Conservation (phyloP, 1,140 invertebrate species). For the Lepidurus packardi region DNA sequence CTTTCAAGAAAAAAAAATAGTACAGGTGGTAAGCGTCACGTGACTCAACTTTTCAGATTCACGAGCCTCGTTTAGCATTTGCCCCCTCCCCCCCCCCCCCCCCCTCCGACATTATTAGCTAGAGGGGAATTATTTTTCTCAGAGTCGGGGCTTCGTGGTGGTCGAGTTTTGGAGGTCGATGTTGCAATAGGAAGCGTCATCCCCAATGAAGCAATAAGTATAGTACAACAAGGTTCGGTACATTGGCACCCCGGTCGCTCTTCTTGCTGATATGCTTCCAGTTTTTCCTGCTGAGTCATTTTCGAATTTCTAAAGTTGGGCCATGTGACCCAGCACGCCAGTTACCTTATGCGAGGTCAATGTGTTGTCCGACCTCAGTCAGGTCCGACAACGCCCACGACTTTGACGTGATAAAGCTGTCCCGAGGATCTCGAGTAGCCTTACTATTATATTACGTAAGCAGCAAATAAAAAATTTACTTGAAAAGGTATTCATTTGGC, state of each 20-base stretch:
- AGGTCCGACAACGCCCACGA: neutral
- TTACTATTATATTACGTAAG: neutral
- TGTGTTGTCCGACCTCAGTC: neutral
- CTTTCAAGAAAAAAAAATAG: neutral
- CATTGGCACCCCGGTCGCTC: neutral
- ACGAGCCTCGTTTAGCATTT: too few species aligned
- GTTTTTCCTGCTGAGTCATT: conserved; percentile 18
- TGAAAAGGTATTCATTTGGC: too few species aligned
- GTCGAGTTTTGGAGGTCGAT: neutral
- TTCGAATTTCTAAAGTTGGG: neutral
- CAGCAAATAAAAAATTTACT: neutral
- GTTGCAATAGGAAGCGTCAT: neutral
- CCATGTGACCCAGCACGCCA: conserved; percentile 7
- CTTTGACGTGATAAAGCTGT: neutral
- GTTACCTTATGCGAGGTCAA: conserved; percentile 10
- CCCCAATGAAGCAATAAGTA: neutral
- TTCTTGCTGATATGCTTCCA: neutral
- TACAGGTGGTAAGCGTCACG: neutral
- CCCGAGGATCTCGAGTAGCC: neutral
- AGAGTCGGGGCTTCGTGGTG: neutral
- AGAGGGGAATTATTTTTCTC: neutral
- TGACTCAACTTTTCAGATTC: neutral
- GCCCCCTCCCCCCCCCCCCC: too few species aligned
- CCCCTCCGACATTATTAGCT: too few species aligned
- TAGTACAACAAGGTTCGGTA: neutral